Percentiles rank a stretch among this genome's conserved stretches.
phyloP scores from a whole-genome alignment of 2,888 invertebrate species.

The Eupithecia tripunctaria region DNA sequence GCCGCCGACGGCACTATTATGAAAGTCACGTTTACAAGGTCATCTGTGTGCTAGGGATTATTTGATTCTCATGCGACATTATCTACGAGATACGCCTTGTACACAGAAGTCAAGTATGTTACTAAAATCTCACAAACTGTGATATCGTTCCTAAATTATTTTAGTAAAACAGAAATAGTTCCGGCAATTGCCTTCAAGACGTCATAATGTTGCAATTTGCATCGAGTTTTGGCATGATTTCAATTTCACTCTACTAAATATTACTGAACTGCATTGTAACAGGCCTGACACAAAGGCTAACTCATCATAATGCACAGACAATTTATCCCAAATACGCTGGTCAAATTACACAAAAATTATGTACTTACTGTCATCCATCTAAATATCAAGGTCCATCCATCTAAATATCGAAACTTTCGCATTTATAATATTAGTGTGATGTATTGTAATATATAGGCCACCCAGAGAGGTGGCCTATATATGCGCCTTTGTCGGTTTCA shows the following conservation, averaged over 20 bases:
- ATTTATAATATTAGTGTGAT: too few relatives aligned
- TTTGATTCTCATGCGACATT: conserved; percentile 27
- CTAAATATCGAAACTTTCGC: too few relatives aligned
- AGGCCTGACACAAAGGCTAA: background rate
- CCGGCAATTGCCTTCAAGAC: background rate
- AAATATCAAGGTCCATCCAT: too few relatives aligned
- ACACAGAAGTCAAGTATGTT: conserved; percentile 2
- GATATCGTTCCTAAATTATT: background rate
- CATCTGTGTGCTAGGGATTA: conserved; percentile 37
- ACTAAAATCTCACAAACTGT: background rate
- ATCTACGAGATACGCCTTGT: conserved; percentile 16
- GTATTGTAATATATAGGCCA: too few relatives aligned
- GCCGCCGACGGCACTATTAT: conserved; percentile 27
- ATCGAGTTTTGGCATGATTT: conserved; percentile 5
- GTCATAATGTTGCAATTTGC: conserved; percentile 7
- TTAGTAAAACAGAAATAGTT: conserved; percentile 4
- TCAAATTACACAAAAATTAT: background rate
- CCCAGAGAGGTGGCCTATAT: too few relatives aligned
- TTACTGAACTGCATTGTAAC: background rate
- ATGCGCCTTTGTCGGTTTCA: background rate
- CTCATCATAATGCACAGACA: background rate
- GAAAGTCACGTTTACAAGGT: conserved; percentile 45
- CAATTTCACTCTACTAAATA: background rate
- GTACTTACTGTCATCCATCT: background rate
- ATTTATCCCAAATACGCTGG: background rate